Evolutionary conservation across 2,113 vertebrate genomes (phyloP).

Genomic region (Spea bombifrons): DNA sequence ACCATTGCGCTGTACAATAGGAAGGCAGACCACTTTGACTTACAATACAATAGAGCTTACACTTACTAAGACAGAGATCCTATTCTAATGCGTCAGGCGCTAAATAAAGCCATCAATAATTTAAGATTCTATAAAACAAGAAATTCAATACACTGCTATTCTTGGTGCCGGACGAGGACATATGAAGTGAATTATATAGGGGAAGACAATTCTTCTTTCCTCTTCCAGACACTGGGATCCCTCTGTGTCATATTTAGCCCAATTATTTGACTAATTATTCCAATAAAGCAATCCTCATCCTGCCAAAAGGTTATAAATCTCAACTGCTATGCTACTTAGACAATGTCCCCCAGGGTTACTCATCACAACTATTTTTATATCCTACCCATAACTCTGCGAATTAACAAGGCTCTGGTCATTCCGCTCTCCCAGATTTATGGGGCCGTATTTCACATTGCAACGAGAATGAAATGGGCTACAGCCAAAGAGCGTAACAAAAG

Average conservation of each 20-base stretch:
- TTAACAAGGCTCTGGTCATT: slow-evolving; percentile 50
- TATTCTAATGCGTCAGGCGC: too few species aligned
- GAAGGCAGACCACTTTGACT: too few species aligned
- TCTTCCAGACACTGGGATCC: slow-evolving; percentile 5
- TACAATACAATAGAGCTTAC: too few species aligned
- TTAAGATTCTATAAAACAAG: background rate
- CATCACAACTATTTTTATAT: slow-evolving; percentile 42
- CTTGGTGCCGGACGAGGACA: background rate
- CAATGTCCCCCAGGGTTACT: background rate
- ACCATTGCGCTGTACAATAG: too few species aligned
- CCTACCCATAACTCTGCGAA: slow-evolving; percentile 43
- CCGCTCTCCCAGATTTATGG: slow-evolving; percentile 46
- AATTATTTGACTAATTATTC: slow-evolving; percentile 40
- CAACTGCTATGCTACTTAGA: slow-evolving; percentile 16
- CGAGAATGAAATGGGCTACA: slow-evolving; percentile 49
- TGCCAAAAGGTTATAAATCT: slow-evolving; percentile 9
- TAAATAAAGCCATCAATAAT: too few species aligned
- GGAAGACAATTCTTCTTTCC: slow-evolving; percentile 9
- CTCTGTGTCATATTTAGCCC: slow-evolving; percentile 27
- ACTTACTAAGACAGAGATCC: too few species aligned
- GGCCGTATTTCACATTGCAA: slow-evolving; percentile 49
- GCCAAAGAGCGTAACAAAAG: slow-evolving; percentile 47
- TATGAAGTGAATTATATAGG: slow-evolving; percentile 1
- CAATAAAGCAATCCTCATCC: slow-evolving; percentile 31
- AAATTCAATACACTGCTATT: background rate